Evolutionary conservation across 35 echinoderm and acorn worm species (phyloP), one percentile per base, ranked within the genome.

Genomic region (Amphiura filiformis): DNA sequence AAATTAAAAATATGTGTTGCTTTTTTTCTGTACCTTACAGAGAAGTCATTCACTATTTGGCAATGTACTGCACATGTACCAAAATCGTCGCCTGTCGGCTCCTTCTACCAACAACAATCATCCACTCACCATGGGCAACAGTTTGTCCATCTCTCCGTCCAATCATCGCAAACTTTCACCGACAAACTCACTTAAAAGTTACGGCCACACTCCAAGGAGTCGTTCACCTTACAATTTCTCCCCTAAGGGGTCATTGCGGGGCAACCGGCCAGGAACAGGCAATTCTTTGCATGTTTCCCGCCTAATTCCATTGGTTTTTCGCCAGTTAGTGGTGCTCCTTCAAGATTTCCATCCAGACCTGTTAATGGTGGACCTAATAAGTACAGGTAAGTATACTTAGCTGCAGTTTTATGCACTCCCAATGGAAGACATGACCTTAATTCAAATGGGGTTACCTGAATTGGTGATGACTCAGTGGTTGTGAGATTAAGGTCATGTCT

Each of bases 11-110:
- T n/a, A n/a, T n/a, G n/a, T n/a, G n/a, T n/a, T n/a, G n/a, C n/a
- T n/a, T n/a, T n/a, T n/a, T n/a, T n/a, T n/a, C 4, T 47, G 41
- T 47, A 70, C 26, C 35, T 89, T 75, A 83, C 96, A 99, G 96
- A 78, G 96, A 64, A 99, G 96, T 81, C 96, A 99, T 87, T 94
- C 89, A 31, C 81, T 99, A 1, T 99, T 99, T 91, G 96, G 96
- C 38, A 99, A 89, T 17, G 92, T 95, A 44, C 90, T 95, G 39
- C 92, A 92, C 81, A 94, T 92, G 82, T 94, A 90, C 40, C 93
- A 97, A 82, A 95, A 87, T 76, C 86, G 96, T 44, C 93, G 96
- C 12, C 96, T 94, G 90, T 99, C 96, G 12, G 79, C 87, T 32
- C 95, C 95, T 5, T 40, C 57, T 36, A 56, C 87, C 38, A 87